Base-by-base conservation (phyloP, 2,888 invertebrate genomes). In the Ophioninae sp. region DNA sequence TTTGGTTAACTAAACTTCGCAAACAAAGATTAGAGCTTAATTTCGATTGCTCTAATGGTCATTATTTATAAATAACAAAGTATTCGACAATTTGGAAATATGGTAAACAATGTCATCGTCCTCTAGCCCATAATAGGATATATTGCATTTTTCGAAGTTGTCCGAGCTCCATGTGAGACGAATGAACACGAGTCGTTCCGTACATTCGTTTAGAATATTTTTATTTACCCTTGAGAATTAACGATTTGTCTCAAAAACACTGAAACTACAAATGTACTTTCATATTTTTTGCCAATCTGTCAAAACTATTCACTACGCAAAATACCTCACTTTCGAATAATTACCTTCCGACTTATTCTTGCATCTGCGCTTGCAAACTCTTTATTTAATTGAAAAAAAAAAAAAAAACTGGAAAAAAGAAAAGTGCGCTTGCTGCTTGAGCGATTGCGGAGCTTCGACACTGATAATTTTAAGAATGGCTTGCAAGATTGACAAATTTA, bases 371-470 rank as follows among this genome's bases (percentile, higher is more conserved):
- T 84, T 73, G 81, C 62, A 72, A 30, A 41, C 39, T 69, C 81
- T 77, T n/a, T 74, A 21, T 13, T 37, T 50, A 70, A 64, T 70
- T 76, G 67, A 56, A 39, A 44, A 77, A 17, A 67, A 56, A 39
- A 44, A 77, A 17, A 67, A 73, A 3, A 2, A 17, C 13, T 5
- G 5, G 13, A 70, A 39, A 56, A 61, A 61, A 74, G 73, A 82
- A 84, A 87, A 88, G 82, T 88, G 88, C 88, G 91, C 91, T 90
- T 91, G 87, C 87, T 88, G 91, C 92, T 91, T 91, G 88, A 88
- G 89, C 89, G 87, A 88, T 86, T 89, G 89, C 90, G 89, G 20
- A 57, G 57, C 57, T 59, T 72, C 41, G 72, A 76, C 23, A 20
- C 62, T 57, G 59, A 88, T 85, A 88, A 88, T 88, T 57, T 13